Base-by-base conservation (phyloP, 2,797 vertebrate genomes). In the Micropoecilia bifurca region DNA sequence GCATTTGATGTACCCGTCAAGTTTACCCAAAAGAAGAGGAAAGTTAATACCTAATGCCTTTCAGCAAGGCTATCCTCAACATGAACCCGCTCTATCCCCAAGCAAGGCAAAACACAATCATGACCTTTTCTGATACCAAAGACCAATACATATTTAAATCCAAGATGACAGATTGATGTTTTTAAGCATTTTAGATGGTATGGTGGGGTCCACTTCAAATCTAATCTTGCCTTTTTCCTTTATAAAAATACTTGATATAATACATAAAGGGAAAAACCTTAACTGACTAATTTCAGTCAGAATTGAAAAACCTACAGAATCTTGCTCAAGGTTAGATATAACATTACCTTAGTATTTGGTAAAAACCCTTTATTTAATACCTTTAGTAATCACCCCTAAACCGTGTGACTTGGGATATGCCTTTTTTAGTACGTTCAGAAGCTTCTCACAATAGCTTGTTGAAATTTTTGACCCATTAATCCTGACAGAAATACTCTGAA, bases 1-100 rank as follows among this genome's bases (percentile, higher is more conserved):
- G 83, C 90, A 92, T 91, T 93, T 95, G 94, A 95, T 95, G 90
- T 92, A 39, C 82, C 91, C 81, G 87, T 86, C 87, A 90, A 84
- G 92, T 93, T 94, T 92, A 91, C 90, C 85, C 84, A 86, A 88
- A 91, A 93, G 86, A 91, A 91, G 88, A 90, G 88, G 91, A 91
- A 91, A 92, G 94, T 93, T 94, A 93, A 94, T 92, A 74, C 59
- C 89, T 93, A 90, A 92, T 92, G 89, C 87, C 47, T 81, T 82
- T 88, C 86, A 90, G 92, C 89, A 90, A 89, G 16, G 79, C 74
- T 85, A 83, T 88, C 89, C 63, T 84, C 83, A 76, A 83, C 76
- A 81, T 83, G 89, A 88, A 90, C 83, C 81, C 68, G 68, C 68
- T 75, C 81, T 57, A 66, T 83, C 3, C n/a, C n/a, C 55, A 50